Conservation (phyloP, 2,888 invertebrate species). For the Hypomecis punctinalis region DNA sequence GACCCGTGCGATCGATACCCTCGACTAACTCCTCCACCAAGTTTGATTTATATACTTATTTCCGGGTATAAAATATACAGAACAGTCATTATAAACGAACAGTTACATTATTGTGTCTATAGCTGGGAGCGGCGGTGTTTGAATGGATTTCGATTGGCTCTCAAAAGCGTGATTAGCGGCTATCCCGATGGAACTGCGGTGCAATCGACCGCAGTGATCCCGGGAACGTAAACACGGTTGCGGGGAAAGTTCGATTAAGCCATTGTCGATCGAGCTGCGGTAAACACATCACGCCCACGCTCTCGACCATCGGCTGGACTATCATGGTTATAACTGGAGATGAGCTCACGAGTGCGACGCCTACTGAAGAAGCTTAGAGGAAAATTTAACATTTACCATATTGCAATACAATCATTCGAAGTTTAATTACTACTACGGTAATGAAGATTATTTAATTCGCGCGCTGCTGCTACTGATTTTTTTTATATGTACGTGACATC, state of each 20-base stretch:
- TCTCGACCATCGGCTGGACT: constrained; percentile 13
- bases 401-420: constrained; percentile 7
- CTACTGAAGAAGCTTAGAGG: constrained; percentile 5
- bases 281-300: constrained; percentile 50
- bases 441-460: not conserved
- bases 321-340: constrained; percentile 49
- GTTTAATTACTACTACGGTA: not conserved
- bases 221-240: constrained; percentile 52
- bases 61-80: no score
- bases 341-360: constrained; percentile 48
- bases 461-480: no score
- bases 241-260: constrained; percentile 52
- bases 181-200: constrained; percentile 41
- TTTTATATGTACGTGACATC: no score
- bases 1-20: constrained; percentile 9
- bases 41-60: no score
- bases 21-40: not conserved
- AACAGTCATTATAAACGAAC: no score
- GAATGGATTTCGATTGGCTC: constrained; percentile 4
- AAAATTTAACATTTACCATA: constrained; percentile 35
- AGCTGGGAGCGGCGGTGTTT: not conserved
- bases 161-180: constrained; percentile 27
- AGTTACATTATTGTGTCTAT: not conserved
- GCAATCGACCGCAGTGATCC: constrained; percentile 50
- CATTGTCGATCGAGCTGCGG: constrained; percentile 47